Evolutionary conservation across 2,797 vertebrate genomes (phyloP).

Genomic region (Petrocephalus sullivani): DNA sequence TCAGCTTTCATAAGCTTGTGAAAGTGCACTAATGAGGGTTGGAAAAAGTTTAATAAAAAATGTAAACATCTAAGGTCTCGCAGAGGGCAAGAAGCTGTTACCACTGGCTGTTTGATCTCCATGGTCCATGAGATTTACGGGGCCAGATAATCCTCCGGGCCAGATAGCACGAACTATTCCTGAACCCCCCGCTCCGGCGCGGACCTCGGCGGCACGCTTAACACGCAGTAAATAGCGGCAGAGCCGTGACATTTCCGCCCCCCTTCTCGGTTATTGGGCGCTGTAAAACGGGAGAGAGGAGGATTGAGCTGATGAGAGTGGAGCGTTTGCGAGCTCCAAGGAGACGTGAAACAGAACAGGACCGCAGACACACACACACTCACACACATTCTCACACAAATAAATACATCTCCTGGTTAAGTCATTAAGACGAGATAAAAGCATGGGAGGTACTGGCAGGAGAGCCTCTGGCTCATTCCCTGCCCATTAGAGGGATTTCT

Average conservation of each 20-base stretch:
- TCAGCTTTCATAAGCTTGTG: background rate
- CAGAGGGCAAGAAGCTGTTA: conserved; percentile 45
- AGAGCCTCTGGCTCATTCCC: conserved; percentile 24
- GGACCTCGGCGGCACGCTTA: conserved; percentile 33
- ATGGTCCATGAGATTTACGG: conserved; percentile 41
- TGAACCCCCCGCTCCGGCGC: conserved; percentile 43
- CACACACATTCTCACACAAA: conserved; percentile 24
- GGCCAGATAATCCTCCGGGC: conserved; percentile 42
- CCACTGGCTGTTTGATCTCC: conserved; percentile 50
- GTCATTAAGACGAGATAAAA: conserved; percentile 48
- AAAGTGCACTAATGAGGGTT: background rate
- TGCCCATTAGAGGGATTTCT: conserved; percentile 18
- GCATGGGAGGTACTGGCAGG: conserved; percentile 34
- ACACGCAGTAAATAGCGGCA: conserved; percentile 29
- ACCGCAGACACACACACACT: conserved; percentile 29
- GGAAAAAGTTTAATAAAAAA: conserved; percentile 32
- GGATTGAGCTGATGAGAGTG: conserved; percentile 49
- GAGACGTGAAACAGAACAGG: conserved; percentile 27
- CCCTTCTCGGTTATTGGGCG: conserved; percentile 27
- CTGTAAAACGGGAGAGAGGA: conserved; percentile 34
- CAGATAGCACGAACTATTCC: conserved; percentile 53
- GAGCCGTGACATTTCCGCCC: conserved; percentile 40
- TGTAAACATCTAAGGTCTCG: conserved; percentile 17
- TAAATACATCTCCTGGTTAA: conserved; percentile 47
- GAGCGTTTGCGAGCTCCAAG: conserved; percentile 32